Evolutionary conservation across 1,140 invertebrate species (phyloP).

Genomic region (Drosophila lini): DNA sequence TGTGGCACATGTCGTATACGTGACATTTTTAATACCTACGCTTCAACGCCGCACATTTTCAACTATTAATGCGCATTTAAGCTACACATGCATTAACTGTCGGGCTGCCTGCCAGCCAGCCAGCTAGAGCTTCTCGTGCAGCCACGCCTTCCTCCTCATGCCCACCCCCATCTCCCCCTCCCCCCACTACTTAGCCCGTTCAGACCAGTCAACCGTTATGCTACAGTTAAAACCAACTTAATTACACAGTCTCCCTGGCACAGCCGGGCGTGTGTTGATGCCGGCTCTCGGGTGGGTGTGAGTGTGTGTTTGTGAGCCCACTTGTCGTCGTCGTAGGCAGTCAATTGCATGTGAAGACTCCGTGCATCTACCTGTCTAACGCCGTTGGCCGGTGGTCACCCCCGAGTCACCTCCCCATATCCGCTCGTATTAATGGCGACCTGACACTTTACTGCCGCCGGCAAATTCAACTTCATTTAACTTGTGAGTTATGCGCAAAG

Average conservation of each 20-base stretch:
- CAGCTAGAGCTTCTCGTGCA: constrained; percentile 2
- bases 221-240: constrained; percentile 71
- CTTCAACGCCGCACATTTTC: constrained; percentile 82
- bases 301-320: constrained; percentile 5
- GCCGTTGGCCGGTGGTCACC: constrained; percentile 18
- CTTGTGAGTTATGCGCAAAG: constrained; percentile 61
- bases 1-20: constrained; percentile 81
- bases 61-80: constrained; percentile 82
- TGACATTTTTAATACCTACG: constrained; percentile 82
- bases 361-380: constrained; percentile 31
- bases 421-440: constrained; percentile 27
- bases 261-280: constrained; percentile 19
- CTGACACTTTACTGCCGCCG: constrained; percentile 46
- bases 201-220: constrained; percentile 56
- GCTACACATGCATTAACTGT: constrained; percentile 80
- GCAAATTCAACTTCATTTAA: constrained; percentile 69
- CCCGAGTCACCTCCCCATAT: background rate
- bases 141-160: constrained; percentile 14
- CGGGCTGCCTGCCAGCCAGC: constrained; percentile 30
- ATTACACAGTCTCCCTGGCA: constrained; percentile 59
- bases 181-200: constrained; percentile 22
- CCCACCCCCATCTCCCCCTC: background rate
- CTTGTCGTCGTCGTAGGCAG: constrained; percentile 41
- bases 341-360: constrained; percentile 48
- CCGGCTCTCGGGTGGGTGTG: constrained; percentile 6